Base-by-base conservation (phyloP, 2,797 vertebrate species). In the Alosa sapidissima region DNA sequence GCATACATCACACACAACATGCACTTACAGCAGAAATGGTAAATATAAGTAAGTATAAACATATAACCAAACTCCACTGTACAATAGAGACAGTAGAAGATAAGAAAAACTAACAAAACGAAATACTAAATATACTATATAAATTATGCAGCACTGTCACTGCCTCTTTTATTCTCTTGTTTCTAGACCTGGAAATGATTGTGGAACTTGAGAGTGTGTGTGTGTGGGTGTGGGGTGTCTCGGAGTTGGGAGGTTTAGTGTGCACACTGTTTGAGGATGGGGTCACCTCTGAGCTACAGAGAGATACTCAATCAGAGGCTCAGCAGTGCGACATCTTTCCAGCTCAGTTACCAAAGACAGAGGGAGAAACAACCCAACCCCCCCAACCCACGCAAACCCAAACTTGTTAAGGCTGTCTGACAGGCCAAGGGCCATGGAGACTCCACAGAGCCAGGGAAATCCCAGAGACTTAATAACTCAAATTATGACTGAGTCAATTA, bases 401-500 rank as follows among this genome's bases (percentile, higher is more conserved):
- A 52, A n/a, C 72, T 55, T 86, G 52, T 88, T 93, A 90, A 88
- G 93, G 91, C 84, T 84, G 88, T 89, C 88, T 89, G 85, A 85
- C 90, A 90, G 90, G 91, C 89, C 91, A 86, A 54, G 87, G 88
- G 92, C 93, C 88, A 90, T 91, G 89, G 91, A 90, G 90, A 94
- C 89, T 90, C 92, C 92, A 94, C 93, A 62, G 47, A 72, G 41
- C 21, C 13, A 48, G 45, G 1, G 11, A 78, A 78, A 45, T 45
- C 41, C 72, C 51, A 85, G 87, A 86, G 86, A 88, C 88, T 83
- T 95, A 95, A 95, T 95, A 95, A 94, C 93, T 92, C 87, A 90
- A 91, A 90, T 93, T 91, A 92, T 90, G 90, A 90, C 90, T 62
- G 87, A 93, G 93, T 95, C 94, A 95, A 89, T 91, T 89, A 93